A percentile compares a stretch with the other conserved stretches of the same genome.
Conservation (phyloP, 2,888 invertebrate species). For the Mamestra brassicae region DNA sequence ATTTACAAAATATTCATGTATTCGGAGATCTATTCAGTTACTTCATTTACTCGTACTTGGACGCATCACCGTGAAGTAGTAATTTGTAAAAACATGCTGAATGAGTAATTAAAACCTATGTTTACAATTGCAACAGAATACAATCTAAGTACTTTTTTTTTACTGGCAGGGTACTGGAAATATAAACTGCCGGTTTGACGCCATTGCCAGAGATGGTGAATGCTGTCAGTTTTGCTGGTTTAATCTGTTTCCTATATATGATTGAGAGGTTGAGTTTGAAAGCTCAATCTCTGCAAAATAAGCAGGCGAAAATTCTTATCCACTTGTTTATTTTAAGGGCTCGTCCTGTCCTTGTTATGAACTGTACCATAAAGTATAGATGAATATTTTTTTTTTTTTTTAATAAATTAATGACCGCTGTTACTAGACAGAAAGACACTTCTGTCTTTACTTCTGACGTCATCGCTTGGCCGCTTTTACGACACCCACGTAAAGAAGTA, state of each 20-base stretch:
- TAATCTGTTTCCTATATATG: not conserved
- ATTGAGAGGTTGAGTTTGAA: not conserved
- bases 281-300: not conserved
- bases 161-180: not conserved
- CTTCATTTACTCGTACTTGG: constrained; percentile 18
- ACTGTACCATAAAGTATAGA: too few relatives aligned
- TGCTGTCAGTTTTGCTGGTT: not conserved
- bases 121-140: not conserved
- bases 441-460: not conserved
- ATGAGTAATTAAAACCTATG: constrained; percentile 14
- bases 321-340: not conserved
- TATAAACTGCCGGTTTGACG: not conserved
- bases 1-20: constrained; percentile 35
- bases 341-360: too few relatives aligned
- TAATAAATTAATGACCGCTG: not conserved
- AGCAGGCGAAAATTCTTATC: not conserved
- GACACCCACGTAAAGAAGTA: not conserved
- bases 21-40: constrained; percentile 15
- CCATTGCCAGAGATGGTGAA: too few relatives aligned
- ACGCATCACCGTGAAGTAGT: constrained; percentile 24
- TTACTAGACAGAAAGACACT: not conserved
- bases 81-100: constrained; percentile 12
- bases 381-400: too few relatives aligned
- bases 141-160: not conserved
- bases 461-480: not conserved